A percentile compares a stretch with the other conserved stretches of the same genome.
Conservation (phyloP, 2,888 invertebrate species). For the Drosophila nigritarsus region DNA sequence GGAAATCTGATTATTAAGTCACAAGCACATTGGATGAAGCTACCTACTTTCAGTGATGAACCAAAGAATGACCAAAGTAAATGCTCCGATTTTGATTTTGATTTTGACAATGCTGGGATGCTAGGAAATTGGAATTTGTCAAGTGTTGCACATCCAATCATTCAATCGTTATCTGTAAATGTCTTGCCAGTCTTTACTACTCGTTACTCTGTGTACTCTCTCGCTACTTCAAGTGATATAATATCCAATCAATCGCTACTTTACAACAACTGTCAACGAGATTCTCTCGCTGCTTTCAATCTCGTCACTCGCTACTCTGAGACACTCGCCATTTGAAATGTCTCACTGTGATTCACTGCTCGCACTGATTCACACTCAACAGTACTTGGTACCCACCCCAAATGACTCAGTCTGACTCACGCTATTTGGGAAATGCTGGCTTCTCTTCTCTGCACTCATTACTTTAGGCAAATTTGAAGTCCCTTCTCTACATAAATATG, state of each 20-base stretch:
- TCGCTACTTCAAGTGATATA: background rate
- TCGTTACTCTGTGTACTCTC: background rate
- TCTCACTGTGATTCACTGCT: background rate
- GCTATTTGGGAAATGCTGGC: background rate
- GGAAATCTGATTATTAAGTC: slow-evolving; percentile 5
- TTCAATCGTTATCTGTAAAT: background rate
- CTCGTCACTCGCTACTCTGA: background rate
- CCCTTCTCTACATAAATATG: background rate
- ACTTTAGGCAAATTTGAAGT: background rate
- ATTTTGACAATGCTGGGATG: too few species aligned
- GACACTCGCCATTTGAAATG: background rate
- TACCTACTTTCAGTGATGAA: background rate
- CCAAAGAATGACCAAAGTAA: background rate
- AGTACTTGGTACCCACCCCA: background rate
- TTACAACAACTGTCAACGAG: background rate
- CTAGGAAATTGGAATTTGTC: background rate
- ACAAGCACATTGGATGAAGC: background rate
- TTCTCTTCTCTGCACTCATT: background rate
- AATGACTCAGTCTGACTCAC: background rate
- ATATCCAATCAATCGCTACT: background rate
- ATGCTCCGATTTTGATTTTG: background rate
- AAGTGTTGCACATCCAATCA: background rate
- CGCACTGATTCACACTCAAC: background rate
- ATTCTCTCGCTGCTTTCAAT: background rate
- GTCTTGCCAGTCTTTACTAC: background rate